Evolutionary conservation across 2,113 vertebrate genomes (phyloP), one percentile per base, ranked within the genome.

Genomic region (Terrapene triunguis): DNA sequence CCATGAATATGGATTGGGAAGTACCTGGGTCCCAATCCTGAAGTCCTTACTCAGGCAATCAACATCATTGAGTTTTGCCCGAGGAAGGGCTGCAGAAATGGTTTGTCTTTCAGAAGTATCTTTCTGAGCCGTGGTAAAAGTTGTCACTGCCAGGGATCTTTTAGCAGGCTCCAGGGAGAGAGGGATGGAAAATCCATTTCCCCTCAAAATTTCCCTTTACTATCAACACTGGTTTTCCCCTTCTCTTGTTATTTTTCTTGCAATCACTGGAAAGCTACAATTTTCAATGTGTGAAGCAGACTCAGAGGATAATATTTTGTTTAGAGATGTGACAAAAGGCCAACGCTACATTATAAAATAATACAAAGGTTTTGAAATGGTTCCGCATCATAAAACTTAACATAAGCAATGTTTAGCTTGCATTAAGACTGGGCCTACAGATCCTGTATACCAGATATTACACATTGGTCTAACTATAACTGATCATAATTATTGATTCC

Each of bases 401-500:
- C 74, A 92, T 80, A 89, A 95, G 82, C 89, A 97, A 95, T 69
- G 74, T 65, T 96, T 93, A 86, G 95, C 87, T 91, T 96, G 91
- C 91, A 94, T 95, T 90, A 94, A 88, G 78, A 89, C 25, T 92
- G 94, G 91, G 42, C 90, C 87, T 94, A 80, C 85, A 95, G 88
- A 96, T 97, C 59, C 94, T 93, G 90, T 95, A 95, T 96, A 92
- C 94, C 92, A 96, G 90, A 94, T 95, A 90, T 88, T 95, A 82
- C 90, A 93, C 82, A 76, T 48, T 93, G 85, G 25, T 97, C 90
- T 98, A 97, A 98, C 93, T 90, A 91, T 62, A 97, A 88, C 0
- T 1, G 96, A 89, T 88, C 93, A 90, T 90, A 92, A 80, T 96
- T 96, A 98, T 97, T 94, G 97, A 97, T 98, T 97, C 84, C 54